Percentiles rank a stretch among this genome's conserved stretches.
These are phyloP conservation scores for Aulostomus chinensis DNA, from an alignment of 2,797 vertebrate genomes.

Conservation along the genomic window DNA sequence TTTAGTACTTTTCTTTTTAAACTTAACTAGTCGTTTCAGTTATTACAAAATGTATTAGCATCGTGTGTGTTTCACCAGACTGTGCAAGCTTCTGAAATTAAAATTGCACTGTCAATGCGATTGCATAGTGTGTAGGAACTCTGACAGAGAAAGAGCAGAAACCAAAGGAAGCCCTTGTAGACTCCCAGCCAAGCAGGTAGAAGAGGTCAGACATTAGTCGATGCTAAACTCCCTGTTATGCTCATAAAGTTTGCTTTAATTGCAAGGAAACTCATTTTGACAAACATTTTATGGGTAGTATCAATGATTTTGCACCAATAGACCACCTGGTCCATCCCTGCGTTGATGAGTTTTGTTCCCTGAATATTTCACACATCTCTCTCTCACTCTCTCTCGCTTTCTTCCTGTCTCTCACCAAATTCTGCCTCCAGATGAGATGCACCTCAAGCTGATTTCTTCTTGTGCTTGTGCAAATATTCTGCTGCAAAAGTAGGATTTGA, in stretches of 20 bases:
- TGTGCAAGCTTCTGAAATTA: constrained; percentile 63
- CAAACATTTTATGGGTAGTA: constrained; percentile 53
- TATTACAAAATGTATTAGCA: constrained; percentile 67
- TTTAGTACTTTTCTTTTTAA: constrained; percentile 35
- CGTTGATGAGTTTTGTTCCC: constrained; percentile 65
- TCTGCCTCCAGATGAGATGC: constrained; percentile 43
- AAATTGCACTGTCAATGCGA: constrained; percentile 67
- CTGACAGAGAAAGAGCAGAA: constrained; percentile 48
- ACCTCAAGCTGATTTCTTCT: constrained; percentile 44
- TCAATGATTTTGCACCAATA: constrained; percentile 64
- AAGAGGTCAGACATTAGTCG: constrained; percentile 36
- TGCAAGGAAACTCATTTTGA: constrained; percentile 33
- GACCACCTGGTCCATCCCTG: constrained; percentile 67
- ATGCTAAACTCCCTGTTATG: constrained; percentile 24
- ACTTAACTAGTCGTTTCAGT: constrained; percentile 34
- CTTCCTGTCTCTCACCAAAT: constrained; percentile 3
- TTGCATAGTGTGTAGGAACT: constrained; percentile 81
- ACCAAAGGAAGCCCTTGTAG: constrained; percentile 56
- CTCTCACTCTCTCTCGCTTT: background rate
- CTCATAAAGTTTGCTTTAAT: constrained; percentile 29
- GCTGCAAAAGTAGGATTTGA: constrained; percentile 42
- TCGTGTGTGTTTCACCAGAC: constrained; percentile 55
- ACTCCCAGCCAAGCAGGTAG: constrained; percentile 54
- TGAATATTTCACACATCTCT: constrained; percentile 58
- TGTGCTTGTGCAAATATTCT: constrained; percentile 68